phyloP scores from a whole-genome alignment of 1,140 invertebrate genomes.

The Saxidomus purpurata region DNA sequence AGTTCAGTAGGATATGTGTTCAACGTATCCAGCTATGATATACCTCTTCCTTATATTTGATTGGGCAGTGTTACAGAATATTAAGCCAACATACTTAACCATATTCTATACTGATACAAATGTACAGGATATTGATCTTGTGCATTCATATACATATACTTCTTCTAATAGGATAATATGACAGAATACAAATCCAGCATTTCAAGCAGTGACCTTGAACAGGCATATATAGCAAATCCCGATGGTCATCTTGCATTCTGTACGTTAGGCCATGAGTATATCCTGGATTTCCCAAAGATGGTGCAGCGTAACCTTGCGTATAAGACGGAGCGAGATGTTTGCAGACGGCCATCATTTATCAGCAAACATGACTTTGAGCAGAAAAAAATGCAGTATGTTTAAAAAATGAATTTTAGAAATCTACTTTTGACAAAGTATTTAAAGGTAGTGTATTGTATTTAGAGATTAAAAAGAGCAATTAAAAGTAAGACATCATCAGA shows the following conservation, averaged over 20 bases:
- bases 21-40: too few species aligned
- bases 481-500: too few species aligned
- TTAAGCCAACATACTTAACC: too few species aligned
- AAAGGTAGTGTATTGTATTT: too few species aligned
- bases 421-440: too few species aligned
- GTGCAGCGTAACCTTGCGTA: conserved; percentile 44
- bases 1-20: too few species aligned
- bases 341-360: conserved; percentile 32
- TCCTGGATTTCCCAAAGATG: conserved; percentile 46
- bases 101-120: too few species aligned
- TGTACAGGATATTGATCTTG: too few species aligned
- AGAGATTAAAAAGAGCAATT: too few species aligned
- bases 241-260: conserved; percentile 26
- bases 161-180: not conserved
- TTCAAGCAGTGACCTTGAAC: conserved; percentile 29
- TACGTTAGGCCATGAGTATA: conserved; percentile 36
- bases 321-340: conserved; percentile 28
- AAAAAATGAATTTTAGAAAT: not conserved
- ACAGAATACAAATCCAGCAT: conserved; percentile 26
- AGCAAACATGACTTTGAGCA: conserved; percentile 9
- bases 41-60: too few species aligned
- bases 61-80: too few species aligned
- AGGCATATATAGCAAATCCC: conserved; percentile 39
- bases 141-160: not conserved
- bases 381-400: conserved; percentile 32